Conservation (phyloP, 35 echinoderm and acorn worm species). For the Apostichopus japonicus region DNA sequence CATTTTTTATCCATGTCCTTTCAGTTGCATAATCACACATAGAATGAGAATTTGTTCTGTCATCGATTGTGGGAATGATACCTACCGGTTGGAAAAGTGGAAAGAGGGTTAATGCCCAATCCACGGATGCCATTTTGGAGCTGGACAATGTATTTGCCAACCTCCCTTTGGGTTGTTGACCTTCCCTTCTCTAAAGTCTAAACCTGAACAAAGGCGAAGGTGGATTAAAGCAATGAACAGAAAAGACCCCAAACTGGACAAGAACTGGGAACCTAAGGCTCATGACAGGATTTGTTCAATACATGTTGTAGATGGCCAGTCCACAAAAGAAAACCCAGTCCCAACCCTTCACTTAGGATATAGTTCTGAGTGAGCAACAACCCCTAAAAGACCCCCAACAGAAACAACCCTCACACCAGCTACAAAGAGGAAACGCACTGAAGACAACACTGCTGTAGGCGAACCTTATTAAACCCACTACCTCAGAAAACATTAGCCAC, state of each 20-base stretch:
- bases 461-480: conserved; percentile 1
- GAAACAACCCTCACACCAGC: not conserved
- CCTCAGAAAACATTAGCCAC: not conserved
- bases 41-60: not conserved
- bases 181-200: not conserved
- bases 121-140: conserved; percentile 10
- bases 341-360: not conserved
- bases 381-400: not conserved
- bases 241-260: not conserved
- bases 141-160: not conserved
- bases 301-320: conserved; percentile 14
- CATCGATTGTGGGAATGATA: not conserved
- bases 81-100: not conserved
- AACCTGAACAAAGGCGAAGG: not conserved
- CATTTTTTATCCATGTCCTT: not conserved
- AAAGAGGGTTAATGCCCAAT: not conserved
- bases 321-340: not conserved
- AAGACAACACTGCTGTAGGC: not conserved
- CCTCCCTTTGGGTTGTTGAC: not conserved
- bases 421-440: not conserved
- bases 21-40: not conserved
- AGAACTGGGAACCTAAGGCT: conserved; percentile 1
- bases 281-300: not conserved
- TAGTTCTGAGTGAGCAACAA: not conserved
- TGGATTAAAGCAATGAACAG: conserved; percentile 9